Evolutionary conservation across 2,797 vertebrate species (phyloP), one percentile per base, ranked within the genome.

Genomic region (Echeneis naucrates): DNA sequence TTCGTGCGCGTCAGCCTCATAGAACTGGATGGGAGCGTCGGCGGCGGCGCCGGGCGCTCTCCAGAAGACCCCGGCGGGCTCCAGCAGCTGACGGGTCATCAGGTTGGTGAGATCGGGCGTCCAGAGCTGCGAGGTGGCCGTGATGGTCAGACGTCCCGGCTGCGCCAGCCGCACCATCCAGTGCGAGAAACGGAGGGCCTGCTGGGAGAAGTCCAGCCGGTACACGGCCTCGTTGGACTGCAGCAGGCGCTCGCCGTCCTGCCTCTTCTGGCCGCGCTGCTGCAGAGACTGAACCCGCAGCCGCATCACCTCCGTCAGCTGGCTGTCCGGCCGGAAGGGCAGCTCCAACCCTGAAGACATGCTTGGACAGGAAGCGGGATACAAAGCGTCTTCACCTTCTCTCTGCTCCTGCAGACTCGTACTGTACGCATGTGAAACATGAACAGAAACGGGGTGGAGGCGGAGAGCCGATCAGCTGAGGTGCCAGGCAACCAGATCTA

Each of bases 21-120:
- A 95, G 82, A 91, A 96, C 26, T 95, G 92, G 38, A 95, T 37
- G 0, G 83, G 51, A 0, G 12, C 26, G 0, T 86, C 63, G 4
- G 71, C 42, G 0, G 76, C 33, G 0, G 93, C 86, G 0, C 75
- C 92, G 0, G 75, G 68, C 12, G 81, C 85, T 87, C 91, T 95
- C 96, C 96, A 98, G 92, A 99, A 98, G 60, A 95, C 90, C 2
- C 95, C 96, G 0, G 89, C 73, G 0, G 97, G 97, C 67, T 98
- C 98, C 88, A 98, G 94, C 61, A 98, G 95, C 92, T 98, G 97
- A 7, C 96, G 93, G 0, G 92, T 96, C 97, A 97, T 98, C 67
- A 98, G 96, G 84, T 96, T 85, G 84, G 97, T 98, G 86, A 99
- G 96, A 77, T 99, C 97, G 0, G 97, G 97, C 0, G 97, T 99